These are phyloP conservation scores for Leptonema lineaticorne DNA, from an alignment of 1,140 invertebrate genomes.

Conservation along the genomic window DNA sequence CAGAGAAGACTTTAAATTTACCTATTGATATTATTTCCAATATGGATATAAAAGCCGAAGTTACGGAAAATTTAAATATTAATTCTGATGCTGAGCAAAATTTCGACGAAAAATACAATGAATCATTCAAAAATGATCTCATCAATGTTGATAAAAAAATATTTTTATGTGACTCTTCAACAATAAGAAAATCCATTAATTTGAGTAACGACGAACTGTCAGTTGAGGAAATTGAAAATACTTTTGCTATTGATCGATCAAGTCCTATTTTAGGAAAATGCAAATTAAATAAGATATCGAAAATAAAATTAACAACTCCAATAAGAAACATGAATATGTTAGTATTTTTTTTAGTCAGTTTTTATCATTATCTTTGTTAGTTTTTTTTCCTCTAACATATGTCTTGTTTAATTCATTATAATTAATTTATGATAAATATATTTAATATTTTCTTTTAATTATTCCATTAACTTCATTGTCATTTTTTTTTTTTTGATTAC, in stretches of 20 bases:
- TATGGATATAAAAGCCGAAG: no score
- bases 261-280: slow-evolving; percentile 34
- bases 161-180: no score
- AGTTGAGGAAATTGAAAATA: not conserved
- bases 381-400: not conserved
- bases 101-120: no score
- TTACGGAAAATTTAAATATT: no score
- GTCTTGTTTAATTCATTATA: not conserved
- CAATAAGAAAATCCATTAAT: no score
- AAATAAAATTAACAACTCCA: not conserved
- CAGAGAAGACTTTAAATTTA: no score
- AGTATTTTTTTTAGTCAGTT: not conserved
- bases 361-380: not conserved
- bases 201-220: no score
- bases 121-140: no score
- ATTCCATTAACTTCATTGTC: no score
- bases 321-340: not conserved
- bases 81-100: no score
- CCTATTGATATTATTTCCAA: no score
- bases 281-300: slow-evolving; percentile 5
- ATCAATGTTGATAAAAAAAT: no score
- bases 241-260: not conserved
- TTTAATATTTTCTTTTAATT: not conserved
- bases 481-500: not conserved
- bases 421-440: not conserved